Base-by-base conservation (phyloP, 2,797 vertebrate species). In the Psittacula echo region DNA sequence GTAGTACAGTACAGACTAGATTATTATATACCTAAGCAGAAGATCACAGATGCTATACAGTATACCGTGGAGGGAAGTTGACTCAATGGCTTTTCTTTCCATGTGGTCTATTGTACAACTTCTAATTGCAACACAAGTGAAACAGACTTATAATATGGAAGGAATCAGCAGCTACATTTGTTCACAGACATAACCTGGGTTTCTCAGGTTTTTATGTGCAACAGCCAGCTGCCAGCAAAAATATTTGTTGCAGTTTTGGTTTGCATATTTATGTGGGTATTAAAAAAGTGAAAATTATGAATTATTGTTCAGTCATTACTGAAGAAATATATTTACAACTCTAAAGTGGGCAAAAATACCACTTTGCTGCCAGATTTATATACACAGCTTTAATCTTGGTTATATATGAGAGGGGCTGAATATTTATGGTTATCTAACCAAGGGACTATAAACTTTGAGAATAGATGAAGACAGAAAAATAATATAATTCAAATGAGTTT, bases 401-500 rank as follows among this genome's bases (percentile, higher is more conserved):
- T 97, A 92, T 97, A 82, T 97, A 92, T 93, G 93, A 97, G 94
- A 93, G 85, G 61, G 89, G 93, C 91, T 93, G 92, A 96, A 96
- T 90, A 68, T 97, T 97, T 97, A 98, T 93, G 77, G 89, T 95
- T 97, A 75, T 94, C 94, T 97, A 97, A 98, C 91, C 90, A 94
- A 94, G 94, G 90, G 94, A 97, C 95, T 95, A 96, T 88, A 97
- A 96, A 97, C 95, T 95, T 95, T 85, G 96, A 97, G 94, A 96
- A 95, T 21, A 91, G 95, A 94, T 50, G 60, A 97, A 96, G 90
- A 87, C 87, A 96, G 95, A 95, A 97, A 41, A 95, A 96, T 91
- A 97, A 97, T 97, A 90, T 96, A 95, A 97, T 97, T 97, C 94
- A 97, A 97, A 96, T 96, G 83, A 94, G 88, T 66, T 85, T 7